A percentile compares a stretch with the other conserved stretches of the same genome.
These are phyloP conservation scores for Schlechtendalia chinensis DNA, from an alignment of 1,140 invertebrate genomes.

Conservation along the genomic window DNA sequence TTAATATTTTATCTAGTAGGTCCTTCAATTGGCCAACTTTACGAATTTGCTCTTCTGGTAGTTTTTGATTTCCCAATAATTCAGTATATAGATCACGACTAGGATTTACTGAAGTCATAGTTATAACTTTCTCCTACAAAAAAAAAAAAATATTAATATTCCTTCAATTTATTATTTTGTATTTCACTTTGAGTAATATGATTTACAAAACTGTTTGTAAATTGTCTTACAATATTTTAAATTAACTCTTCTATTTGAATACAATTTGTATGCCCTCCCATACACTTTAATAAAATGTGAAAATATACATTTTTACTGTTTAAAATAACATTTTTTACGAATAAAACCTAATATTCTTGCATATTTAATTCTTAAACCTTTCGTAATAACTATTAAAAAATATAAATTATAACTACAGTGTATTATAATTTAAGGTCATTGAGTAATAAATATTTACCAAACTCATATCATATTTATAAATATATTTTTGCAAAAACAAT, in stretches of 20 bases:
- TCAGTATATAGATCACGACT: conserved; percentile 83
- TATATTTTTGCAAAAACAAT: conserved; percentile 33
- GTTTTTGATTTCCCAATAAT: conserved; percentile 80
- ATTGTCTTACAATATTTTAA: too few relatives aligned
- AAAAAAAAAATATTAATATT: conserved; percentile 51
- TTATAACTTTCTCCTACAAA: conserved; percentile 93
- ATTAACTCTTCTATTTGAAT: too few relatives aligned
- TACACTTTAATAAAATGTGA: too few relatives aligned
- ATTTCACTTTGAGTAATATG: neutral
- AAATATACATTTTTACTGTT: too few relatives aligned
- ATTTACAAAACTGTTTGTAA: neutral
- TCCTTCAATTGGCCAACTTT: conserved; percentile 93
- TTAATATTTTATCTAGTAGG: conserved; percentile 88
- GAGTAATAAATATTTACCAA: neutral
- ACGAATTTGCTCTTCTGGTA: conserved; percentile 83
- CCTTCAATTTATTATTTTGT: neutral
- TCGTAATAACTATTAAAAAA: too few relatives aligned
- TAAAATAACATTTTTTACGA: too few relatives aligned
- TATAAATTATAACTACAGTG: neutral
- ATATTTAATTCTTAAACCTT: too few relatives aligned
- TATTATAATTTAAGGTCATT: neutral
- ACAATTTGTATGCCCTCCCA: too few relatives aligned
- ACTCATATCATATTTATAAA: neutral
- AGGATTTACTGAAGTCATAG: conserved; percentile 87
- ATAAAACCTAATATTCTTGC: too few relatives aligned